Percentiles rank a stretch among this genome's conserved stretches.
Conservation (phyloP, 2,888 invertebrate genomes). For the Limnephilus auricula region DNA sequence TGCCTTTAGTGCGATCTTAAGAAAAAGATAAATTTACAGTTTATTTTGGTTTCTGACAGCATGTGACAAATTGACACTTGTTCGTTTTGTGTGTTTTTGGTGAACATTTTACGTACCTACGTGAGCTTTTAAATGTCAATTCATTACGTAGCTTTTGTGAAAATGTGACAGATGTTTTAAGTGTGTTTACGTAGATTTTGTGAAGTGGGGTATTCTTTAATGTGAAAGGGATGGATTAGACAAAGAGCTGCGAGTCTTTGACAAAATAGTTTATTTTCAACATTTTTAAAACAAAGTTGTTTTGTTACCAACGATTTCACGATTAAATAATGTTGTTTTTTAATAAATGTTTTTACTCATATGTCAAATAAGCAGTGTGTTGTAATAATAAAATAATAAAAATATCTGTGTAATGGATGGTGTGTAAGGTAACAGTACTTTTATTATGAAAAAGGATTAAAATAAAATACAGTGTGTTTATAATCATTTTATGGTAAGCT, state of each 20-base stretch:
- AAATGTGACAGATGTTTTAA: neutral
- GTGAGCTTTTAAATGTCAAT: conserved; percentile 8
- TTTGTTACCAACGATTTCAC: neutral
- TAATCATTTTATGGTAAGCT: neutral
- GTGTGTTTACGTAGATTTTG: neutral
- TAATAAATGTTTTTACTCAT: neutral
- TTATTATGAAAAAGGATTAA: neutral
- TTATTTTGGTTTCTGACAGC: conserved; percentile 22
- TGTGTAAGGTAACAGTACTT: too few species aligned
- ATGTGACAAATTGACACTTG: conserved; percentile 12
- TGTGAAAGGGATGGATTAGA: conserved; percentile 16
- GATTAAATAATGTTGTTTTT: neutral
- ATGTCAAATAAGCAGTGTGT: neutral
- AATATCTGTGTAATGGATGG: too few species aligned
- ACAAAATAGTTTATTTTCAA: neutral
- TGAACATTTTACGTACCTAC: neutral
- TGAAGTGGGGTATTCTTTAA: neutral
- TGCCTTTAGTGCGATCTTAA: neutral
- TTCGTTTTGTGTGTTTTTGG: neutral
- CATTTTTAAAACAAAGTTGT: neutral
- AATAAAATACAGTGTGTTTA: neutral
- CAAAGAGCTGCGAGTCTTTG: neutral
- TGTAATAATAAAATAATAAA: too few species aligned
- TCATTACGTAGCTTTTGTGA: conserved; percentile 7
- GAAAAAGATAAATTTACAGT: neutral